These are phyloP conservation scores for Xylocampa areola DNA, from an alignment of 2,888 invertebrate species.

Conservation along the genomic window DNA sequence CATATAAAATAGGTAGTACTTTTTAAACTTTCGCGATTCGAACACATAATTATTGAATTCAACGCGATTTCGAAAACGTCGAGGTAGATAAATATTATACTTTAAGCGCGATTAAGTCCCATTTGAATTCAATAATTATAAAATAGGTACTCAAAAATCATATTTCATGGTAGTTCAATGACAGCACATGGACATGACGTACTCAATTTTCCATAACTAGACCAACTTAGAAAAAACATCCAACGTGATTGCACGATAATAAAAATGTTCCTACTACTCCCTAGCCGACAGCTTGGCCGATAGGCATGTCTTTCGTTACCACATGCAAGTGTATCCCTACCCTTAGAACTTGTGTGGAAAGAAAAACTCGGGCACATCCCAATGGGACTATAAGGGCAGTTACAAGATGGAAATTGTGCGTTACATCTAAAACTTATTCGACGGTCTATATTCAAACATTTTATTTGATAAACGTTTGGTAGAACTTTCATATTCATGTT, in stretches of 20 bases:
- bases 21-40: too few relatives aligned
- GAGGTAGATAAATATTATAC: too few relatives aligned
- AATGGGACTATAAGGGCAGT: constrained; percentile 28
- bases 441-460: background rate
- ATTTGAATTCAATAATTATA: too few relatives aligned
- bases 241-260: constrained; percentile 22
- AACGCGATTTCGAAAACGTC: too few relatives aligned
- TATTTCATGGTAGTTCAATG: too few relatives aligned
- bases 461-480: background rate
- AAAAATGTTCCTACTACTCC: constrained; percentile 43
- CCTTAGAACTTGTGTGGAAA: constrained; percentile 32
- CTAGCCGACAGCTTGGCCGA: constrained; percentile 22
- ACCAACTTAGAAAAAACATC: background rate
- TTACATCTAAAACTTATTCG: constrained; percentile 31
- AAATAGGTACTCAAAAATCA: too few relatives aligned
- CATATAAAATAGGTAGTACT: too few relatives aligned
- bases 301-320: constrained; percentile 12
- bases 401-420: constrained; percentile 35
- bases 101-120: too few relatives aligned
- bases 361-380: constrained; percentile 29
- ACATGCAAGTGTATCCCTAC: constrained; percentile 19
- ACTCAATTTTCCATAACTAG: background rate
- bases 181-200: background rate
- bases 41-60: too few relatives aligned
- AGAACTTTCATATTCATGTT: background rate